Evolutionary conservation across 2,888 invertebrate genomes (phyloP), one percentile per base, ranked within the genome.

Genomic region (Alentia gelatinosa): DNA sequence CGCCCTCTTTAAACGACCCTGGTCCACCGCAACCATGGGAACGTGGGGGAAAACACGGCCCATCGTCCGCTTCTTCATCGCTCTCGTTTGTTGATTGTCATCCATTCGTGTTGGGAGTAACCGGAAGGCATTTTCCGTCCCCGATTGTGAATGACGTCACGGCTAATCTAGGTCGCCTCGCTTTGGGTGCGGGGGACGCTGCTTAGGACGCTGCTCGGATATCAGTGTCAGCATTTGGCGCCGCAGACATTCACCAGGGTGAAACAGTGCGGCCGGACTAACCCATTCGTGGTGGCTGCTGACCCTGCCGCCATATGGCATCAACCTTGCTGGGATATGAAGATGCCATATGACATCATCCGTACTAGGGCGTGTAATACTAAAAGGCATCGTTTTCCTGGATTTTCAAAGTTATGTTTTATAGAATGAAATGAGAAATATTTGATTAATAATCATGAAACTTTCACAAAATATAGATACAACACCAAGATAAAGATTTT

Each of bases 81-180:
- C 68, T 68, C 68, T 26, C 15, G 35, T 35, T 79, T 79, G 39
- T 23, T 79, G 79, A n/a, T 79, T 39, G 79, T 30, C 68, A 30
- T 68, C 79, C 79, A 79, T 12, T 39, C 7, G 1, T 12, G 79
- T 26, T 74, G 74, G 79, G 79, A 79, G 39, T 23, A 26, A 79
- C 79, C 79, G 79, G 79, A 79, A 79, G 79, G 79, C 39, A 39
- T 79, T 79, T 79, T 79, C 79, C 79, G 79, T 26, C 35, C 79
- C 37, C 35, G 39, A 30, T 68, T 30, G 12, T 3, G 68, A 79
- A 79, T 79, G 79, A 79, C 79, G 79, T 79, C 79, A 79, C 37
- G 5, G 15, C 23, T 5, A 12, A 23, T 23, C 23, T 79, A 19
- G 37, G 39, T 79, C 79, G 79, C 79, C 79, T 79, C 79, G 79